Percentiles rank a stretch among this genome's conserved stretches.
These are phyloP conservation scores for Apostichopus californicus DNA, from an alignment of 35 echinoderm and acorn worm genomes.

Conservation along the genomic window DNA sequence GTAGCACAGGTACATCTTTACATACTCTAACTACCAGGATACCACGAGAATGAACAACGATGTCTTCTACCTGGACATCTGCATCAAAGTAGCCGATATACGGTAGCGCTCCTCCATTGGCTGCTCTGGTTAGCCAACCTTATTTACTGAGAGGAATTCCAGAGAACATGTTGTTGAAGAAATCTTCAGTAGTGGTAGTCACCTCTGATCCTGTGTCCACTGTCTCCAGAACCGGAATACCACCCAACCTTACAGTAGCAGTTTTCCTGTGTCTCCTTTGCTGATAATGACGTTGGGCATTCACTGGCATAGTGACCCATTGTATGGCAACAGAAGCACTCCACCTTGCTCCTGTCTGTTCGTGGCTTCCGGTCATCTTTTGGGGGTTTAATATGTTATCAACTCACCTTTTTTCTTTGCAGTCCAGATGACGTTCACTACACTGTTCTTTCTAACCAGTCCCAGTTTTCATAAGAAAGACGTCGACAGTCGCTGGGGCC, in stretches of 20 bases:
- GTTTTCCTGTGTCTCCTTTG: neutral
- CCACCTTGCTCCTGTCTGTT: neutral
- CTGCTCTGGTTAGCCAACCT: neutral
- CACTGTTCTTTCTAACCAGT: too few species aligned
- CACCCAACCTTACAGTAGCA: neutral
- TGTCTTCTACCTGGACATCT: too few species aligned
- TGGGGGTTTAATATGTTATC: too few species aligned
- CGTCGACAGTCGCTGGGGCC: too few species aligned
- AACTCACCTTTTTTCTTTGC: too few species aligned
- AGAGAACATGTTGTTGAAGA: neutral
- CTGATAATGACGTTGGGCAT: neutral
- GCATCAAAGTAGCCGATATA: too few species aligned
- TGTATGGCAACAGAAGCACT: neutral
- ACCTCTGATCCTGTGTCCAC: slow-evolving; percentile 25
- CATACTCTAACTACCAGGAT: too few species aligned
- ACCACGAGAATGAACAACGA: too few species aligned
- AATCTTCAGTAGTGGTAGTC: neutral
- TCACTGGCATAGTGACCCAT: slow-evolving; percentile 33
- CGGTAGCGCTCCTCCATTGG: too few species aligned
- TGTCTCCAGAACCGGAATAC: neutral
- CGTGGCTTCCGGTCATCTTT: neutral
- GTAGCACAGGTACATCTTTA: too few species aligned
- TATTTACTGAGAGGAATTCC: neutral
- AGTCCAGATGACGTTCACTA: too few species aligned
- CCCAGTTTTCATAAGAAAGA: too few species aligned